Evolutionary conservation across 2,888 invertebrate genomes (phyloP), one percentile per base, ranked within the genome.

Genomic region (Scaptomyza caliginosa): DNA sequence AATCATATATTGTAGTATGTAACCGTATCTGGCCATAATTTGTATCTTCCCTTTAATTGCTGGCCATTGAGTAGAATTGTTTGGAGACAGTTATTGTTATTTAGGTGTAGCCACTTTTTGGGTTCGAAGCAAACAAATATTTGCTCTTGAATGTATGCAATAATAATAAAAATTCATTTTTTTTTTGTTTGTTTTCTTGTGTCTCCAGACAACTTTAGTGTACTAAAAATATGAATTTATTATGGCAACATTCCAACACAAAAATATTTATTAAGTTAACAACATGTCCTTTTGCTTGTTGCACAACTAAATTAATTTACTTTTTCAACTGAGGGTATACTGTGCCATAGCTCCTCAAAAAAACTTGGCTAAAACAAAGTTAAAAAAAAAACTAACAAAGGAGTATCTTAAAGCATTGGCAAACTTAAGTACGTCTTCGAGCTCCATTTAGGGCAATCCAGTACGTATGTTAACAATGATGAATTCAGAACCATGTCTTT

Each of bases 1-100:
- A 80, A 79, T 77, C 79, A 76, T 85, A 80, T 76, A 77, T 86
- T 78, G 75, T 86, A 74, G 75, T 86, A 74, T 83, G 82, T 82
- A 86, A 83, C 70, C 52, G 59, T 67, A 86, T 83, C 68, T 75
- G 70, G 56, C 65, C 50, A 84, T 81, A 51, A 84, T 52, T 80
- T 73, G 55, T 40, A 69, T 23, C 32, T 49, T 24, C 16, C 46
- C 38, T 39, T 39, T 50, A 30, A 62, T 73, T 40, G 50, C 24
- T 46, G 34, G 58, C 58, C 49, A 72, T 56, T 24, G 66, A 60
- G 17, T 4, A 28, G 1, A 51, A 34, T 42, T 16, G 34, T 8
- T 7, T 23, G n/a, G 34, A 40, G 64, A 63, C 48, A 55, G 34
- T 24, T 63, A 55, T 63, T 56, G 54, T 10, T 38, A 52, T 63